Conservation (phyloP, 2,797 vertebrate species). For the Rhinogobio ventralis region DNA sequence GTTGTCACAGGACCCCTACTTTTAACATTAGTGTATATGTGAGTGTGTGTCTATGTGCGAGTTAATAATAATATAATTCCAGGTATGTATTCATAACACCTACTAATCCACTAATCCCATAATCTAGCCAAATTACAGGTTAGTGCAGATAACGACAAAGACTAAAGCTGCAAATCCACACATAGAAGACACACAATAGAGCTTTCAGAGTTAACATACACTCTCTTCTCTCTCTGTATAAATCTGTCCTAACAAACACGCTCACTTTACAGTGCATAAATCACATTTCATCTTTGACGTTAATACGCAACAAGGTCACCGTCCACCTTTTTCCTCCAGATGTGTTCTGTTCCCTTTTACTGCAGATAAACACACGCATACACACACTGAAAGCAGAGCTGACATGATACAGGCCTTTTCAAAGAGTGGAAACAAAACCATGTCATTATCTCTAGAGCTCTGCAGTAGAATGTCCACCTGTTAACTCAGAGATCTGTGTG, state of each 20-base stretch:
- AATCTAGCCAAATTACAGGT: constrained; percentile 50
- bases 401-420: constrained; percentile 27
- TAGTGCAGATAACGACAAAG: constrained; percentile 29
- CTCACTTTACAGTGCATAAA: constrained; percentile 25
- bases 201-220: constrained; percentile 14
- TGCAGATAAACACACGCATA: constrained; percentile 16
- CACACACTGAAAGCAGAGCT: constrained; percentile 11
- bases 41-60: neutral
- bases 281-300: constrained; percentile 46
- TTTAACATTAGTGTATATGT: neutral
- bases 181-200: constrained; percentile 34
- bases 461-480: constrained; percentile 39
- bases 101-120: constrained; percentile 40
- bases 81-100: constrained; percentile 49
- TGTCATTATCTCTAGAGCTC: constrained; percentile 52
- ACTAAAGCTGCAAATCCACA: constrained; percentile 42
- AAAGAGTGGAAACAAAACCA: constrained; percentile 49
- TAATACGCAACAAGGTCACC: constrained; percentile 50
- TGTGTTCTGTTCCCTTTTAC: constrained; percentile 32
- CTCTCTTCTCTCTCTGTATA: neutral
- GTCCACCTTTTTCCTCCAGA: constrained; percentile 61
- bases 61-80: constrained; percentile 36
- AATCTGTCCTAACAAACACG: neutral
- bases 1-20: neutral
- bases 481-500: constrained; percentile 15